Base-by-base conservation (phyloP, 2,113 vertebrate species). In the Nerophis lumbriciformis region DNA sequence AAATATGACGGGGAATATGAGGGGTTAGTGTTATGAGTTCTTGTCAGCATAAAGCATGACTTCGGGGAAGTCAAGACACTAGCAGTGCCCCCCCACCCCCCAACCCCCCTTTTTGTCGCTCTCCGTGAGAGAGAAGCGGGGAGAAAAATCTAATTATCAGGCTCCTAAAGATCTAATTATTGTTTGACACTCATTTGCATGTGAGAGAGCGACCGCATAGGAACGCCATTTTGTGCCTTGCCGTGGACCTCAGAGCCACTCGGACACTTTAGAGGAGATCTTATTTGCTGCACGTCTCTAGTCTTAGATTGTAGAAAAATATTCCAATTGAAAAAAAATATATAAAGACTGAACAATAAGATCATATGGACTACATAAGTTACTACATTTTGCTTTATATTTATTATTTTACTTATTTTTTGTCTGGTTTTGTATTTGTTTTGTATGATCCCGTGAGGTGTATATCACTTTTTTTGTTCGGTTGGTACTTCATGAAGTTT, bases 151-250 rank as follows among this genome's bases (percentile, higher is more conserved):
- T 86, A 88, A 89, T 90, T 88, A 88, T 88, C 79, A 67, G 85
- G 77, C 75, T 82, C 83, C 83, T 85, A 88, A 89, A 88, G 83
- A 87, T 83, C 81, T 88, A 79, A 88, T 89, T 89, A 86, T 88
- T 88, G 76, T 66, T 83, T 71, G 36, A 66, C 78, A 77, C 83
- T 81, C 86, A 86, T 89, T 88, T 84, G 87, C 83, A 88, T 88
- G 74, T 83, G 83, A 78, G 83, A 85, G 84, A 85, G 75, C 67
- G 54, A 65, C 79, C 57, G 69, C 73, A 80, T 77, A 77, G 81
- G 84, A 83, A 47, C 71, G 83, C 83, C 88, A 90, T 90, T 88
- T 90, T 88, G 84, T 75, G 78, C 55, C 70, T 78, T 12, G 69
- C 59, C 74, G 69, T 78, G 73, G 76, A 73, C 65, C 67, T 28